Percentiles rank a stretch among this genome's conserved stretches.
Evolutionary conservation across 2,113 vertebrate genomes (phyloP).

Genomic region (Melanostigma gelatinosum): DNA sequence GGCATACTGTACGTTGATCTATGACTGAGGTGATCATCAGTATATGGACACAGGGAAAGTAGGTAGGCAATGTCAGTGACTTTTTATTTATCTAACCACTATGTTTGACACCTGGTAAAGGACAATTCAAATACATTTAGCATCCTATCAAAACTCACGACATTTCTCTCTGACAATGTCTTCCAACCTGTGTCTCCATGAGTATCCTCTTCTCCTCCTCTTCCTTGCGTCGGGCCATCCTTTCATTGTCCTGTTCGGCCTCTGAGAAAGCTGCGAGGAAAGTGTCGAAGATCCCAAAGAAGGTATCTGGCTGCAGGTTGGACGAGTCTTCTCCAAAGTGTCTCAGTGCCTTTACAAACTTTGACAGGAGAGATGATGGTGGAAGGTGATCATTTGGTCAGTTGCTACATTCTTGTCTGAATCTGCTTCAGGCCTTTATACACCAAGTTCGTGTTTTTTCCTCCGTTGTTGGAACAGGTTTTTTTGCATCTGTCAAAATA

Average conservation of each 20-base stretch:
- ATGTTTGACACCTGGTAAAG: background rate
- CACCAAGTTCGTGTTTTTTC: too few relatives aligned
- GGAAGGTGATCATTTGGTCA: background rate
- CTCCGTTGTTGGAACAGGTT: too few relatives aligned
- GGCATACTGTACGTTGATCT: background rate
- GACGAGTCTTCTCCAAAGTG: conserved; percentile 63
- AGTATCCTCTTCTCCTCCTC: conserved; percentile 63
- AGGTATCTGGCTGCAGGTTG: conserved; percentile 56
- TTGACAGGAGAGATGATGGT: background rate
- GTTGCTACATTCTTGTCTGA: background rate
- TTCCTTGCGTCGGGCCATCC: conserved; percentile 54
- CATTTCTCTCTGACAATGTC: background rate
- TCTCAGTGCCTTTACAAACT: conserved; percentile 58
- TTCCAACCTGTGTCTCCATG: conserved; percentile 59
- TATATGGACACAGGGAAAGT: background rate
- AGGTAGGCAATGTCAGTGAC: background rate
- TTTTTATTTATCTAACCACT: background rate
- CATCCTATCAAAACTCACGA: background rate
- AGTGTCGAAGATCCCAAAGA: conserved; percentile 65
- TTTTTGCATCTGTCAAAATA: too few relatives aligned
- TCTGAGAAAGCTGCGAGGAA: conserved; percentile 61
- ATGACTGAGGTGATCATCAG: background rate
- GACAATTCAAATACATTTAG: background rate
- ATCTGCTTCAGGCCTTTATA: too few relatives aligned
- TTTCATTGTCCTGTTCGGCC: conserved; percentile 61